Percentiles rank a stretch among this genome's conserved stretches.
These are phyloP conservation scores for Campopleginae sp. DNA, from an alignment of 2,888 invertebrate species.

Conservation along the genomic window DNA sequence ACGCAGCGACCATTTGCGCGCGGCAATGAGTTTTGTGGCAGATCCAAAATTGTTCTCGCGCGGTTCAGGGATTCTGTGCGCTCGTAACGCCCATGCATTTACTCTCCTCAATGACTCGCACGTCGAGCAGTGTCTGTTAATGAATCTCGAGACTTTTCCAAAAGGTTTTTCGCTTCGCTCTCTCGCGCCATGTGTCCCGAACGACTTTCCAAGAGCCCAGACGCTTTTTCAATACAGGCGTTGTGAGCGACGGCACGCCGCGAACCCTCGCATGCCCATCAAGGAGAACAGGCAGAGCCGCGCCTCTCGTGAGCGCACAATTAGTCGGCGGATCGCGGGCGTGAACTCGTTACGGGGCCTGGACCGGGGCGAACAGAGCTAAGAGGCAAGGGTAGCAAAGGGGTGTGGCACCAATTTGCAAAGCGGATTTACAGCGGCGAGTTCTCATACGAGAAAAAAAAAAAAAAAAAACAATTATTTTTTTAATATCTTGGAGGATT, in stretches of 20 bases:
- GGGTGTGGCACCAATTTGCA: constrained; percentile 80
- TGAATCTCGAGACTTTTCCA: constrained; percentile 46
- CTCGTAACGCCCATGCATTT: constrained; percentile 52
- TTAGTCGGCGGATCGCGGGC: constrained; percentile 75
- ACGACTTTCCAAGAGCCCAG: constrained; percentile 43
- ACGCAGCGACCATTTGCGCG: no score
- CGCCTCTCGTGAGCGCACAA: constrained; percentile 70
- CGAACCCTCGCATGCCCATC: constrained; percentile 48
- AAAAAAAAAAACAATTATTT: constrained; percentile 23
- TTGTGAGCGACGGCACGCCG: no score
- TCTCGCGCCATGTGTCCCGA: constrained; percentile 70
- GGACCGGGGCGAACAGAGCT: constrained; percentile 4
- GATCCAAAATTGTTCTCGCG: constrained; percentile 24
- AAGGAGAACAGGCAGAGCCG: constrained; percentile 27
- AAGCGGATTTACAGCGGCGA: constrained; percentile 70
- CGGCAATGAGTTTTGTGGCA: constrained; percentile 46
- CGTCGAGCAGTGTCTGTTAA: constrained; percentile 53
- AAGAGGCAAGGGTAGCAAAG: constrained; percentile 73
- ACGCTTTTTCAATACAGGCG: constrained; percentile 29
- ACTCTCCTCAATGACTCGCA: constrained; percentile 69
- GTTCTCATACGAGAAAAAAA: constrained; percentile 23
- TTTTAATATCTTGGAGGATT: constrained; percentile 3
- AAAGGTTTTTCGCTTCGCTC: constrained; percentile 39
- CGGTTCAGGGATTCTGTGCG: constrained; percentile 1
- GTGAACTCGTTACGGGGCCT: constrained; percentile 73